These are phyloP conservation scores for Hydrolagus colliei DNA, from an alignment of 2,797 vertebrate species.

Conservation along the genomic window DNA sequence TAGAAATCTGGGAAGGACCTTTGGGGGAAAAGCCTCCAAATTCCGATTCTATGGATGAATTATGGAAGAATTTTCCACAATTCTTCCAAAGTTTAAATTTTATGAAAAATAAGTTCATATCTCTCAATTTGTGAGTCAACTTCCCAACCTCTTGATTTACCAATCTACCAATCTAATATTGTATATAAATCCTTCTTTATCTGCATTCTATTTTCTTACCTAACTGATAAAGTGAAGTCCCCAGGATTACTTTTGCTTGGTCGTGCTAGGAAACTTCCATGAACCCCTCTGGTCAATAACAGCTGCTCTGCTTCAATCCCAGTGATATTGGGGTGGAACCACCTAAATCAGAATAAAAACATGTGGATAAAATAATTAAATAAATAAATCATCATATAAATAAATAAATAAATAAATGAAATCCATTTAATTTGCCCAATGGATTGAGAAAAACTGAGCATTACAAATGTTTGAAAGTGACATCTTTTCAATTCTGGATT, in stretches of 20 bases:
- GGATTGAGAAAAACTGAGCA: neutral
- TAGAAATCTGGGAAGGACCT: too few relatives aligned
- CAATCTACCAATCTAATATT: neutral
- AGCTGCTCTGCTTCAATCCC: constrained; percentile 78
- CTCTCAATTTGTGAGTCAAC: neutral
- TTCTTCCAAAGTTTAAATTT: too few relatives aligned
- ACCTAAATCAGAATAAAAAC: constrained; percentile 51
- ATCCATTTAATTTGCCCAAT: neutral
- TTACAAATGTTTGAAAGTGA: neutral
- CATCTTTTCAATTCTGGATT: neutral
- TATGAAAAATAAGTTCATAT: neutral
- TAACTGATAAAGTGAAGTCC: constrained; percentile 81
- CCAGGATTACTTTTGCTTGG: constrained; percentile 85
- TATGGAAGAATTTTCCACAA: too few relatives aligned
- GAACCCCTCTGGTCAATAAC: constrained; percentile 72
- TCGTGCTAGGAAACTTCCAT: constrained; percentile 78
- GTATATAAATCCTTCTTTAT: neutral
- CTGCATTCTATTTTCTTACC: constrained; percentile 46
- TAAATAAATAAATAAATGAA: neutral
- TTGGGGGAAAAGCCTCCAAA: too few relatives aligned
- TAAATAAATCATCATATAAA: neutral
- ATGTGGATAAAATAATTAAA: neutral
- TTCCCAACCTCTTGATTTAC: neutral
- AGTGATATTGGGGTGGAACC: constrained; percentile 83
- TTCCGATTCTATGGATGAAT: too few relatives aligned